These are phyloP conservation scores for Valencia hispanica DNA, from an alignment of 2,797 vertebrate species.

Conservation along the genomic window DNA sequence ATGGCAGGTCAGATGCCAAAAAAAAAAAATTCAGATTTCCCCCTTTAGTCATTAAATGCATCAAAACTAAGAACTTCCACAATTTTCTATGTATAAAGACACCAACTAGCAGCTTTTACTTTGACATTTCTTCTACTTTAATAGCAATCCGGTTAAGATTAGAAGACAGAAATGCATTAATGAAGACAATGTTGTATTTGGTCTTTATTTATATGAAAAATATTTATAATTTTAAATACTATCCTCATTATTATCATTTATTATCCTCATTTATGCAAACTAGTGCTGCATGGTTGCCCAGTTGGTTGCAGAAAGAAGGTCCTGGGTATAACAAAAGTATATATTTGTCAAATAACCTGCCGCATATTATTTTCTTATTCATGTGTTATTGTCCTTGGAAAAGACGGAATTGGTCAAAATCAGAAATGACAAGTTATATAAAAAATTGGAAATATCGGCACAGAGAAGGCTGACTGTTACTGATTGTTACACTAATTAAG, in stretches of 20 bases:
- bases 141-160: background rate
- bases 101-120: background rate
- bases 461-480: background rate
- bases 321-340: background rate
- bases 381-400: background rate
- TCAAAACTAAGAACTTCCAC: background rate
- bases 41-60: background rate
- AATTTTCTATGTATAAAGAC: background rate
- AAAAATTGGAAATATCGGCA: background rate
- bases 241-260: background rate
- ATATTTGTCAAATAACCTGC: background rate
- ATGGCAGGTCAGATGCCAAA: background rate
- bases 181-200: background rate
- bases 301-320: background rate
- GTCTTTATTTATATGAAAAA: background rate
- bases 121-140: background rate
- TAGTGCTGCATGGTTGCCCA: background rate
- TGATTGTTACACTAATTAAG: background rate
- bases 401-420: background rate
- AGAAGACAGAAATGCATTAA: background rate
- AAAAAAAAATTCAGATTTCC: background rate
- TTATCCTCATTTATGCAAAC: background rate
- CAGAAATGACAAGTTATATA: background rate
- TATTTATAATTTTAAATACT: background rate
- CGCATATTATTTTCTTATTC: background rate